Evolutionary conservation across 2,113 vertebrate genomes (phyloP).

Genomic region (Saccopteryx leptura): DNA sequence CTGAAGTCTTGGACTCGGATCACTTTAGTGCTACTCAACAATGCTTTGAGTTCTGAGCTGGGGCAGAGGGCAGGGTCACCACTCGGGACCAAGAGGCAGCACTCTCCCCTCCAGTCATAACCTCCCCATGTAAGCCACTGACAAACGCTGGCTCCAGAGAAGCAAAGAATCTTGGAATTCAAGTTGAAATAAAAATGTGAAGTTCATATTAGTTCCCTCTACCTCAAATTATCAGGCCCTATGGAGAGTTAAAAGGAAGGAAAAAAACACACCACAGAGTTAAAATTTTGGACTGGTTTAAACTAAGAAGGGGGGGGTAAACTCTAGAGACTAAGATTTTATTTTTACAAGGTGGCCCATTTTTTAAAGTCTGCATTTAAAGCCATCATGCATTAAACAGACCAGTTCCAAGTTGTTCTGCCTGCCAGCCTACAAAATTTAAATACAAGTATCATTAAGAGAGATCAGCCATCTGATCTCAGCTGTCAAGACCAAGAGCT

Average conservation of each 20-base stretch:
- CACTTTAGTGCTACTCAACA: slow-evolving; percentile 48
- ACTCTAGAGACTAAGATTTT: slow-evolving; percentile 32
- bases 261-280: neutral
- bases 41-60: slow-evolving; percentile 22
- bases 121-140: neutral
- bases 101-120: slow-evolving; percentile 36
- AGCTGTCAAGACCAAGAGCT: slow-evolving; percentile 52
- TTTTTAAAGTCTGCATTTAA: slow-evolving; percentile 59
- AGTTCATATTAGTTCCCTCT: slow-evolving; percentile 45
- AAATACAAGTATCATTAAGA: slow-evolving; percentile 60
- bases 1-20: slow-evolving; percentile 6
- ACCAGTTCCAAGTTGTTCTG: slow-evolving; percentile 43
- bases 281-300: slow-evolving; percentile 58
- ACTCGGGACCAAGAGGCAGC: slow-evolving; percentile 29
- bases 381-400: slow-evolving; percentile 40
- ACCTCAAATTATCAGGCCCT: slow-evolving; percentile 45
- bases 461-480: slow-evolving; percentile 49
- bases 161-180: slow-evolving; percentile 36
- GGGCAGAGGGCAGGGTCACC: slow-evolving; percentile 46
- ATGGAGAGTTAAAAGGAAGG: slow-evolving; percentile 34
- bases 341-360: slow-evolving; percentile 58
- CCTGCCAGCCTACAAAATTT: slow-evolving; percentile 61
- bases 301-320: slow-evolving; percentile 13
- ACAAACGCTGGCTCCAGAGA: slow-evolving; percentile 49
- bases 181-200: slow-evolving; percentile 64